Percentiles rank a stretch among this genome's conserved stretches.
Conservation (phyloP, 1,140 invertebrate genomes). For the Ips typographus region DNA sequence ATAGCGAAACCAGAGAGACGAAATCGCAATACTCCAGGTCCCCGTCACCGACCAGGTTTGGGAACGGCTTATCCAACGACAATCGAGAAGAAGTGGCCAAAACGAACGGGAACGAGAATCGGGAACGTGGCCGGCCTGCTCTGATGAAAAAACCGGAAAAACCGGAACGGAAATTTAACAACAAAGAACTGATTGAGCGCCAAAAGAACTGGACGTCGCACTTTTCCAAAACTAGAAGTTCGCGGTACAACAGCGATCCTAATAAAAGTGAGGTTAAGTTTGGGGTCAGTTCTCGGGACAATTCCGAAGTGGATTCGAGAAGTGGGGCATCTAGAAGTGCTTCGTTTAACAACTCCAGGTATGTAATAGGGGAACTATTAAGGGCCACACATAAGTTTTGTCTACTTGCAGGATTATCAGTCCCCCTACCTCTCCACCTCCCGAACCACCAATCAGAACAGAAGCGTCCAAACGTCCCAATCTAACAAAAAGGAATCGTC, state of each 20-base stretch:
- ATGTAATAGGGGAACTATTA: not conserved
- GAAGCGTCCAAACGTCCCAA: slow-evolving; percentile 50
- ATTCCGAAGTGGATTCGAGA: too few relatives aligned
- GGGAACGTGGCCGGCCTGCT: slow-evolving; percentile 52
- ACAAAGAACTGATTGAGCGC: slow-evolving; percentile 83
- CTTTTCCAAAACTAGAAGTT: slow-evolving; percentile 73
- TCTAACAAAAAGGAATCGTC: slow-evolving; percentile 45
- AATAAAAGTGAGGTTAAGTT: slow-evolving; percentile 53
- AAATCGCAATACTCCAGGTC: slow-evolving; percentile 44
- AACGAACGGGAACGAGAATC: slow-evolving; percentile 54
- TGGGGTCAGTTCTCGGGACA: slow-evolving; percentile 29
- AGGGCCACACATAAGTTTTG: not conserved
- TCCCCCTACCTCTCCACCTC: slow-evolving; percentile 57
- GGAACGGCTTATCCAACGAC: slow-evolving; percentile 43
- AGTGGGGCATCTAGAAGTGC: slow-evolving; percentile 53
- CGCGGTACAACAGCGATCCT: slow-evolving; percentile 64
- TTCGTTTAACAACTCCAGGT: slow-evolving; percentile 50
- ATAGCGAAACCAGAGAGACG: slow-evolving; percentile 46
- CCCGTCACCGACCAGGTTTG: slow-evolving; percentile 43
- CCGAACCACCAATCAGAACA: slow-evolving; percentile 53
- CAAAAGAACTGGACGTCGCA: slow-evolving; percentile 89
- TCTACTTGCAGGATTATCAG: slow-evolving; percentile 45
- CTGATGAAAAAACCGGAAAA: slow-evolving; percentile 65
- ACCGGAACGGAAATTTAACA: slow-evolving; percentile 78
- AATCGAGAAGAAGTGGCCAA: slow-evolving; percentile 48